These are phyloP conservation scores for Parnassius smintheus DNA, from an alignment of 2,888 invertebrate genomes.

Conservation along the genomic window DNA sequence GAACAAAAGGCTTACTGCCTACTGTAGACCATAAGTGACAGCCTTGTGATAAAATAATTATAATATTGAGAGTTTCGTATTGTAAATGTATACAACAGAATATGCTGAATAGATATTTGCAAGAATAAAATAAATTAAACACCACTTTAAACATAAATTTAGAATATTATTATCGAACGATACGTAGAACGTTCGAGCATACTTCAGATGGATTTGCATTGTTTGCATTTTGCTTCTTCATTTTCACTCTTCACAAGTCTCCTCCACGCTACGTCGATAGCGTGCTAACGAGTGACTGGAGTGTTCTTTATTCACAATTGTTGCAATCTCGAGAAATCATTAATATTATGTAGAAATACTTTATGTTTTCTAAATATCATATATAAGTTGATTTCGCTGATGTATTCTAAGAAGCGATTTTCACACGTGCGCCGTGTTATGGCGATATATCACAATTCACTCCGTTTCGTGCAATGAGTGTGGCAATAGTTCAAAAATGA, in stretches of 20 bases:
- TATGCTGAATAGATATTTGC: neutral
- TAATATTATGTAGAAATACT: conserved; percentile 23
- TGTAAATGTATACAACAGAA: neutral
- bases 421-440: no score
- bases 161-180: conserved; percentile 26
- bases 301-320: conserved; percentile 26
- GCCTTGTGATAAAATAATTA: neutral
- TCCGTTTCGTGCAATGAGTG: no score
- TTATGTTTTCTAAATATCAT: neutral
- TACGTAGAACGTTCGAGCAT: conserved; percentile 23
- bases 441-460: no score
- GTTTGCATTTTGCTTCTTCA: conserved; percentile 39
- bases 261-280: conserved; percentile 30
- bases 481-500: no score
- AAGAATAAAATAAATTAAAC: conserved; percentile 5
- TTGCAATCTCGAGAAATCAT: conserved; percentile 22
- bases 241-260: conserved; percentile 37
- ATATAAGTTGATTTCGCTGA: no score
- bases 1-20: no score
- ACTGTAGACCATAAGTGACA: neutral
- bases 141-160: conserved; percentile 17
- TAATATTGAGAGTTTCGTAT: neutral
- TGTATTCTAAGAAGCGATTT: no score
- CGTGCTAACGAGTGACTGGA: conserved; percentile 32
- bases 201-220: conserved; percentile 34